Evolutionary conservation across 1,140 invertebrate genomes (phyloP).

Genomic region (Zophobas morio): DNA sequence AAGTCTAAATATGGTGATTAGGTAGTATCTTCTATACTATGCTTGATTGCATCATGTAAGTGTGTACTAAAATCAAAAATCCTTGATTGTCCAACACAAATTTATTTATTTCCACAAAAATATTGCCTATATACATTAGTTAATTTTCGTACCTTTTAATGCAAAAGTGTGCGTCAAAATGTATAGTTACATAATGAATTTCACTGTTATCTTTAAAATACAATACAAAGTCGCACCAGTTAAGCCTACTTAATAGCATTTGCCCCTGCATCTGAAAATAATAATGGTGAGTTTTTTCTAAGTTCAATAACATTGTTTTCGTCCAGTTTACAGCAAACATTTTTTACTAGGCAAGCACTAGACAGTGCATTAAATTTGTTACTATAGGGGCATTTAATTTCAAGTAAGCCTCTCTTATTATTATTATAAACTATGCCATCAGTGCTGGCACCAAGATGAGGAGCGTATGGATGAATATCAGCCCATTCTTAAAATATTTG

Average conservation of each 20-base stretch:
- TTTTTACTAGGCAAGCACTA: background rate
- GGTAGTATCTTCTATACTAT: too few relatives aligned
- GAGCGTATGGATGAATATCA: background rate
- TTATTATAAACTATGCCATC: background rate
- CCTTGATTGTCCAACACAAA: too few relatives aligned
- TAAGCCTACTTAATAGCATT: background rate
- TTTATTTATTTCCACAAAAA: too few relatives aligned
- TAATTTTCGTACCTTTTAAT: too few relatives aligned
- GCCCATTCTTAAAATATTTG: background rate
- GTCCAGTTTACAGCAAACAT: background rate
- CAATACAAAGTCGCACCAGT: background rate
- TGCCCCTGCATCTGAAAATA: background rate
- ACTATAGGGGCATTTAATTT: background rate
- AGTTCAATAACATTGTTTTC: background rate
- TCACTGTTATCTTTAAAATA: too few relatives aligned
- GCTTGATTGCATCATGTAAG: too few relatives aligned
- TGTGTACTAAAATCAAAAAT: too few relatives aligned
- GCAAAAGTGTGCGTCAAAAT: too few relatives aligned
- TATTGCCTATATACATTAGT: too few relatives aligned
- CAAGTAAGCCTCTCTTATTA: background rate
- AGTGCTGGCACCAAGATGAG: background rate
- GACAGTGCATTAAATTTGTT: background rate
- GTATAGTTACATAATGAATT: too few relatives aligned
- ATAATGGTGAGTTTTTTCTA: background rate
- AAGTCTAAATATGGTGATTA: too few relatives aligned